Evolutionary conservation across 2,888 invertebrate species (phyloP).

Genomic region (Eristalis pertinax): DNA sequence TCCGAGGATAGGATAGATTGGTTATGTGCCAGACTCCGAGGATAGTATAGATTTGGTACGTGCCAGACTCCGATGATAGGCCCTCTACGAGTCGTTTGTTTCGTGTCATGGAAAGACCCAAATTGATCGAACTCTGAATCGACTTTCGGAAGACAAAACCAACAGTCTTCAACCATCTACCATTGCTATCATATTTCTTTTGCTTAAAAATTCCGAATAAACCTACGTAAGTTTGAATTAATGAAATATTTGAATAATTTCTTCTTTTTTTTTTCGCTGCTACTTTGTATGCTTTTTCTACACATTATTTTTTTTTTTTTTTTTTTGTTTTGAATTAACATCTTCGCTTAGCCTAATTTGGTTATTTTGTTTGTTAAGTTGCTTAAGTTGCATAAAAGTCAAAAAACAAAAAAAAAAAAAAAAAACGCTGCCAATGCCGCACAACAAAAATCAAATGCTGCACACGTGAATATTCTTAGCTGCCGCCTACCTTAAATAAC

Average conservation of each 20-base stretch:
- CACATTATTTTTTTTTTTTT: background rate
- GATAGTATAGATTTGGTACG: too few species aligned
- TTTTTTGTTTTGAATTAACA: slow-evolving; percentile 15
- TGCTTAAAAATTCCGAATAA: background rate
- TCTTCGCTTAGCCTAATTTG: slow-evolving; percentile 50
- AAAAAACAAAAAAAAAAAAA: slow-evolving; percentile 16
- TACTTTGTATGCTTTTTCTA: slow-evolving; percentile 29
- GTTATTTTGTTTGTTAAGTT: slow-evolving; percentile 39
- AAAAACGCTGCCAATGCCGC: slow-evolving; percentile 24
- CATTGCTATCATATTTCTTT: background rate
- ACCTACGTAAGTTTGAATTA: background rate
- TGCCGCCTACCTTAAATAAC: background rate
- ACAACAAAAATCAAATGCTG: slow-evolving; percentile 17
- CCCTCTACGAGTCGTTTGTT: too few species aligned
- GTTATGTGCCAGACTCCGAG: too few species aligned
- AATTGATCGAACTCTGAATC: too few species aligned
- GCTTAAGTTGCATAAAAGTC: slow-evolving; percentile 38
- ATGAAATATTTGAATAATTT: slow-evolving; percentile 29
- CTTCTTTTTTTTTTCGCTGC: slow-evolving; percentile 14
- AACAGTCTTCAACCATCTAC: slow-evolving; percentile 14
- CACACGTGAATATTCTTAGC: slow-evolving; percentile 11
- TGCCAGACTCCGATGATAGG: too few species aligned
- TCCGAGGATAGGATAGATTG: too few species aligned
- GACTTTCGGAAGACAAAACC: background rate
- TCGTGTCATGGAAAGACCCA: too few species aligned